phyloP scores from a whole-genome alignment of 2,888 invertebrate species.

The Allygus modestus region DNA sequence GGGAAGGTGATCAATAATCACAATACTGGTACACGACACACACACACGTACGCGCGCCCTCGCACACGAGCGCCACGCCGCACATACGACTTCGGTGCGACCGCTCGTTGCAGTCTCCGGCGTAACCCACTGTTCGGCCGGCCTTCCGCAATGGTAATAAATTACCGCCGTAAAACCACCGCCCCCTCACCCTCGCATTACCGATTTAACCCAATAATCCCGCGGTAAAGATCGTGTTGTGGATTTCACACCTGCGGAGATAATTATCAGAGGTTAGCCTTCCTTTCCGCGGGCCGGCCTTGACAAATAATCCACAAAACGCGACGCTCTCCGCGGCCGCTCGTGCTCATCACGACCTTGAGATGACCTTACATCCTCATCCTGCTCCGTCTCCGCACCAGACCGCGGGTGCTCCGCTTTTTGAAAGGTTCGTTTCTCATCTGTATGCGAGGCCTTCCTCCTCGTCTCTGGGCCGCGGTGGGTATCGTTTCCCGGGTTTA shows the following conservation, averaged over 20 bases:
- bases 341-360: constrained; percentile 54
- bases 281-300: constrained; percentile 25
- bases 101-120: constrained; percentile 4
- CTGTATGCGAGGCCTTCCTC: constrained; percentile 16
- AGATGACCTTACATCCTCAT: neutral
- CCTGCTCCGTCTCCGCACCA: neutral
- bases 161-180: neutral
- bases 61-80: neutral
- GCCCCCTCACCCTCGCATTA: neutral
- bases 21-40: constrained; percentile 10
- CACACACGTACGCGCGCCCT: neutral
- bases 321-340: constrained; percentile 15
- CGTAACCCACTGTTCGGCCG: neutral
- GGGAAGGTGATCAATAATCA: constrained; percentile 27
- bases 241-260: constrained; percentile 45
- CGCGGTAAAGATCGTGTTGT: neutral
- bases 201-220: constrained; percentile 25
- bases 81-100: constrained; percentile 12
- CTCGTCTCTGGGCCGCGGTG: neutral
- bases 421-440: constrained; percentile 40
- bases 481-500: neutral
- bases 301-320: constrained; percentile 53
- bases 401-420: constrained; percentile 14
- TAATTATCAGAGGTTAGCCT: constrained; percentile 37
- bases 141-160: neutral